Evolutionary conservation across 2,888 invertebrate species (phyloP), one percentile per base, ranked within the genome.

Genomic region (Leptinotarsa tumamoca): DNA sequence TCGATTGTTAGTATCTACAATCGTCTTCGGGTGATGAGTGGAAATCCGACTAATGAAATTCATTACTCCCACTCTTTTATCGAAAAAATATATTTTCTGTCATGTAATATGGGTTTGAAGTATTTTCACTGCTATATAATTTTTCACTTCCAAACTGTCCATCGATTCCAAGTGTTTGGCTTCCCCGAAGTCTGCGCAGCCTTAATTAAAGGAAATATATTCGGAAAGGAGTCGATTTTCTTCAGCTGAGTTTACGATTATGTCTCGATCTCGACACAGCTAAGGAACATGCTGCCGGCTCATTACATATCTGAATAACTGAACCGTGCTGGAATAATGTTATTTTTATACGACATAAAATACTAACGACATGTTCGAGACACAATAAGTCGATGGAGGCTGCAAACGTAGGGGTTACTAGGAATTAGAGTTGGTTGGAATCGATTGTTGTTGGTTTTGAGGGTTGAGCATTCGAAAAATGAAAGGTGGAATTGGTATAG

Each of bases 341-440:
- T 82, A 86, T 86, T 86, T 86, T 86, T 86, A 86, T 85, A 84
- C 86, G 83, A 82, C 84, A 85, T 86, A 85, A 86, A 86, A 84
- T 84, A 83, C 85, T 85, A 85, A 85, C 84, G 84, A 83, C 84
- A 84, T 84, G 83, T 84, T 85, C 82, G 80, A 84, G 83, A 84
- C 82, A 82, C 83, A 84, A 85, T 85, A 84, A 82, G 83, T 70
- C 58, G 70, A 56, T 54, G 43, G 56, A 43, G 56, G 33, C 56
- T 56, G 56, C 56, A 54, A 56, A 58, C 4, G 49, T 33, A 58
- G 54, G 56, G 58, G 58, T 49, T 58, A 69, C 43, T 33, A 56
- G 63, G n/a, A 43, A 52, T 54, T 54, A 56, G 54, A 43, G n/a
- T 68, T 21, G 17, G 23, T 17, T 14, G 23, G 52, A 52, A 68